Conservation (phyloP, 2,888 invertebrate genomes). For the Eilema sororculum region DNA sequence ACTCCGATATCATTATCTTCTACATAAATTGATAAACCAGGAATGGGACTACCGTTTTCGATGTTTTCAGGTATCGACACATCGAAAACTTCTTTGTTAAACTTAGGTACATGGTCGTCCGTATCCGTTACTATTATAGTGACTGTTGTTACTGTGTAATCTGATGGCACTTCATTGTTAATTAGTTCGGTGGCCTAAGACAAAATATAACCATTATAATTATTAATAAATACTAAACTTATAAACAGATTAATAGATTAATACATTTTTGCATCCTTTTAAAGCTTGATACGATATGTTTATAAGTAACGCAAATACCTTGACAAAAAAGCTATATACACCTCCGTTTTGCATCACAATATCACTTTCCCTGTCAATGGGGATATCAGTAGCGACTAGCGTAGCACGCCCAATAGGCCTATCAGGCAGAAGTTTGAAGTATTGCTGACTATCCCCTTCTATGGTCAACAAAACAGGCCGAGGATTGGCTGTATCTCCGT, state of each 20-base stretch:
- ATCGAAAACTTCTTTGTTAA: constrained; percentile 89
- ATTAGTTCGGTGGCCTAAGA: constrained; percentile 91
- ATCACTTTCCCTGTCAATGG: constrained; percentile 92
- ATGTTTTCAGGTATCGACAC: constrained; percentile 93
- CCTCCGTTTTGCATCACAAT: constrained; percentile 92
- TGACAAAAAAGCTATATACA: constrained; percentile 90
- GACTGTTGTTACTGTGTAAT: constrained; percentile 89
- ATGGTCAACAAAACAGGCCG: constrained; percentile 89
- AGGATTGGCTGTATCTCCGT: constrained; percentile 93
- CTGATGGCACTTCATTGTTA: constrained; percentile 90
- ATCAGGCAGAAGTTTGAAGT: constrained; percentile 88
- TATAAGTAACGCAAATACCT: constrained; percentile 64
- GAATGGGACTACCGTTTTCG: constrained; percentile 89
- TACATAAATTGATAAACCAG: constrained; percentile 91
- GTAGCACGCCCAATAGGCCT: constrained; percentile 86
- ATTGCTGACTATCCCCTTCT: constrained; percentile 90
- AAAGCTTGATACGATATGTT: neutral
- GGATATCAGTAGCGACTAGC: constrained; percentile 88
- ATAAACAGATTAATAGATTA: too few relatives aligned
- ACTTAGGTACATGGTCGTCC: constrained; percentile 92
- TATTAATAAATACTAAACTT: neutral
- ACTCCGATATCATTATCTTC: constrained; percentile 91
- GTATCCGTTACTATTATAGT: constrained; percentile 93
- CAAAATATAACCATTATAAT: too few relatives aligned
- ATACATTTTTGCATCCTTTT: neutral